Evolutionary conservation across 2,797 vertebrate species (phyloP).

Genomic region (Spinus pinus): DNA sequence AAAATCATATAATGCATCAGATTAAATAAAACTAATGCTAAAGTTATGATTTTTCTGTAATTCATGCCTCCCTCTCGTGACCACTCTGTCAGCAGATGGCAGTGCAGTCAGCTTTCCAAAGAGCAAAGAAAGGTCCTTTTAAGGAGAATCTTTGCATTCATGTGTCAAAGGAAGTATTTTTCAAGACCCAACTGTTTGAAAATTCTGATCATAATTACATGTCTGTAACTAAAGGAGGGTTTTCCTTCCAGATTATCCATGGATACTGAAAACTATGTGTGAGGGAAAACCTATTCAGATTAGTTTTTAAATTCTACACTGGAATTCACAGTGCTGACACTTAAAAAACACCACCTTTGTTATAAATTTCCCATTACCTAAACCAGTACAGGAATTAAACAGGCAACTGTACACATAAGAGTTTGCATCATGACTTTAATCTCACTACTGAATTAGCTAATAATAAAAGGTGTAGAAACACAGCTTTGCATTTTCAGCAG

Average conservation of each 20-base stretch:
- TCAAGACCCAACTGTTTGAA: neutral
- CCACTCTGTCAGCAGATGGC: constrained; percentile 47
- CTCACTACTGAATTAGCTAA: neutral
- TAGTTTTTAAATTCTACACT: neutral
- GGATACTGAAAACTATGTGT: neutral
- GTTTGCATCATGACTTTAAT: neutral
- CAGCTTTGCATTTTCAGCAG: neutral
- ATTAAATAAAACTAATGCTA: neutral
- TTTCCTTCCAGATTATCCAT: neutral
- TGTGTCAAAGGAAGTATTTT: neutral
- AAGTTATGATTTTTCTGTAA: neutral
- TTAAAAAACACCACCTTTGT: neutral
- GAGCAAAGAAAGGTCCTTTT: neutral
- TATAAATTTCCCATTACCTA: neutral
- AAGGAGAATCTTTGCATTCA: neutral
- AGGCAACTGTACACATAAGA: neutral
- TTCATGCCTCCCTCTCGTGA: neutral
- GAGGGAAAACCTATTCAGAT: neutral
- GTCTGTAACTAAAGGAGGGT: neutral
- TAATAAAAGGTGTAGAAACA: neutral
- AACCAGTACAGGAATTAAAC: neutral
- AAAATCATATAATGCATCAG: neutral
- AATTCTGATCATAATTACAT: neutral
- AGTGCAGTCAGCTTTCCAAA: neutral
- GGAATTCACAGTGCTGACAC: neutral